phyloP scores from a whole-genome alignment of 2,888 invertebrate genomes.

The Apamea sordens region DNA sequence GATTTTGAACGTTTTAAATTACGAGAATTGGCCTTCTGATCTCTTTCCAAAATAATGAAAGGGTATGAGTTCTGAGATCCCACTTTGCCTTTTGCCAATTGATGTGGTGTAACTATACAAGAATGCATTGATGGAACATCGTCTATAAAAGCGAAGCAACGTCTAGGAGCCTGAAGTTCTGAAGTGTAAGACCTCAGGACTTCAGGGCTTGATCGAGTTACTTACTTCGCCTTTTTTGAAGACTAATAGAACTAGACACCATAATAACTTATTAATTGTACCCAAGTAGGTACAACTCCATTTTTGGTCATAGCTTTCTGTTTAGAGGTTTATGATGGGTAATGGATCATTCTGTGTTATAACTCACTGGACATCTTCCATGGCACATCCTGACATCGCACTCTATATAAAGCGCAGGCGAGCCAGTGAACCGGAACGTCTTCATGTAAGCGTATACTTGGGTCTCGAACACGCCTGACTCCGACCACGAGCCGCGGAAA shows the following conservation, averaged over 20 bases:
- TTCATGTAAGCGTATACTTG: constrained; percentile 99
- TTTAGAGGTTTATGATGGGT: not conserved
- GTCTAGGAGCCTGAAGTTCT: not conserved
- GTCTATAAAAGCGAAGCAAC: not conserved
- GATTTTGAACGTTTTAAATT: too few species aligned
- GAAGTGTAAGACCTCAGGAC: not conserved
- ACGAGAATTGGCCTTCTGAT: too few species aligned
- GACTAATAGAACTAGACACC: not conserved
- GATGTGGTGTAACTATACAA: not conserved
- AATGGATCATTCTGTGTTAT: not conserved
- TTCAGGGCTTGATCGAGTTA: not conserved
- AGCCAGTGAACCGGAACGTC: constrained; percentile 97
- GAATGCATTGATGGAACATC: not conserved
- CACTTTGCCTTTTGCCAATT: not conserved
- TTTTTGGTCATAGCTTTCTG: not conserved
- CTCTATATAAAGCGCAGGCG: constrained; percentile 97
- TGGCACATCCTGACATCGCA: constrained; percentile 99
- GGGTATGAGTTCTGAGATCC: not conserved
- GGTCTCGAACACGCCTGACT: constrained; percentile 97
- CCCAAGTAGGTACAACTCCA: not conserved
- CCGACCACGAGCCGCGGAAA: constrained; percentile 98
- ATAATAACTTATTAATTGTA: not conserved
- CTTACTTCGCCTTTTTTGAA: not conserved
- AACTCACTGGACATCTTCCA: constrained; percentile 96
- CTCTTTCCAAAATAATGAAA: not conserved